Base-by-base conservation (phyloP, 2,797 vertebrate genomes). In the Anguilla pacifica region DNA sequence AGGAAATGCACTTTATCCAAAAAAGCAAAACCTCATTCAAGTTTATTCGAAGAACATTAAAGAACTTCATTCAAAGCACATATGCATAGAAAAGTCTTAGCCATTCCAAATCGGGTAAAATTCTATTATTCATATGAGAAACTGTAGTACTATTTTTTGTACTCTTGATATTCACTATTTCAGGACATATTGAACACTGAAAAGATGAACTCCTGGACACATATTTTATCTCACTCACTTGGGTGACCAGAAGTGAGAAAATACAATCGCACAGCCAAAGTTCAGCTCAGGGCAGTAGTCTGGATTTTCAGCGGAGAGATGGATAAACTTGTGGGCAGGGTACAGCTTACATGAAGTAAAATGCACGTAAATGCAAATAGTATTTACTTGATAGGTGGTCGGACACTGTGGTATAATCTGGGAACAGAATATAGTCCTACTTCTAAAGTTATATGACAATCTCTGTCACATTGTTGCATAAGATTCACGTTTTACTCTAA, bases 331-430 rank as follows among this genome's bases (percentile, higher is more conserved):
- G n/a, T 53, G 15, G 13, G 31, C 61, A 31, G 0, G 35, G 46
- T 61, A 22, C 15, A 86, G 35, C 55, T 43, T n/a, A 25, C 81
- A 31, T 39, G 10, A 82, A 64, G 25, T 61, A 87, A 70, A 22
- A 84, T 28, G 67, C 77, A 31, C 84, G 53, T 64, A 82, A 55
- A 17, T 77, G 6, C 19, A n/a, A 72, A 11, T 82, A 35, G 10
- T 74, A 35, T 67, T 67, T 85, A 35, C 22, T 86, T 55, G 55
- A 61, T 46, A 0, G 90, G 91, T 87, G 88, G 89, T 90, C 88
- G 90, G 91, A 90, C 89, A 88, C 87, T 25, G 88, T 82, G 88
- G 83, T 83, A 0, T 25, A 81, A 84, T 53, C 25, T 15, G 39
- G 2, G 82, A 22, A 57, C 31, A 43, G 59, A 85, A 85, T 53